Conservation (phyloP, 2,888 invertebrate species). For the Metalampra italica region DNA sequence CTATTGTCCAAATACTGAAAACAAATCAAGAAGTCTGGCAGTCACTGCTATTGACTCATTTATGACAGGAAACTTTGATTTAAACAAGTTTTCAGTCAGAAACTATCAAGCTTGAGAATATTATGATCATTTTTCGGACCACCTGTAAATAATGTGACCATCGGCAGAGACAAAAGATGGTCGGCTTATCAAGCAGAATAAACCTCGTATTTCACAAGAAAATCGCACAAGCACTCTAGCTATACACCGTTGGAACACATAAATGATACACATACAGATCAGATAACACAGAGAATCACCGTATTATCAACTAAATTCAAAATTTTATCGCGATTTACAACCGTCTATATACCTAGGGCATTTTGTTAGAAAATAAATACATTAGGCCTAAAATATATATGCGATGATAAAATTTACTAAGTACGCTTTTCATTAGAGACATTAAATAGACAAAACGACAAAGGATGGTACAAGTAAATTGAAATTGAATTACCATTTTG, state of each 20-base stretch:
- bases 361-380: slow-evolving; percentile 29
- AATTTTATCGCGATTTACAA: slow-evolving; percentile 19
- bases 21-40: too few relatives aligned
- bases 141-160: neutral
- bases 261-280: slow-evolving; percentile 25
- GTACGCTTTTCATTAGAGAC: neutral
- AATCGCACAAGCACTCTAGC: neutral
- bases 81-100: neutral
- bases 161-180: slow-evolving; percentile 26
- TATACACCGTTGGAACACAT: neutral
- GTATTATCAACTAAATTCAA: slow-evolving; percentile 9
- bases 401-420: slow-evolving; percentile 18
- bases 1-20: too few relatives aligned
- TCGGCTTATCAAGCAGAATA: slow-evolving; percentile 6
- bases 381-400: slow-evolving; percentile 36
- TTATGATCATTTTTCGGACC: neutral
- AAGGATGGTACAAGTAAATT: slow-evolving; percentile 42
- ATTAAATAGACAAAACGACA: slow-evolving; percentile 5
- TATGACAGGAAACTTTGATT: too few relatives aligned
- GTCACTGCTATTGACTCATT: too few relatives aligned
- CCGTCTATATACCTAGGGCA: slow-evolving; percentile 20
- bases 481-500: slow-evolving; percentile 69
- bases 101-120: neutral
- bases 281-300: slow-evolving; percentile 4
- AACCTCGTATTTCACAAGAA: neutral